phyloP scores from a whole-genome alignment of 2,797 vertebrate genomes.

The Pterois miles region DNA sequence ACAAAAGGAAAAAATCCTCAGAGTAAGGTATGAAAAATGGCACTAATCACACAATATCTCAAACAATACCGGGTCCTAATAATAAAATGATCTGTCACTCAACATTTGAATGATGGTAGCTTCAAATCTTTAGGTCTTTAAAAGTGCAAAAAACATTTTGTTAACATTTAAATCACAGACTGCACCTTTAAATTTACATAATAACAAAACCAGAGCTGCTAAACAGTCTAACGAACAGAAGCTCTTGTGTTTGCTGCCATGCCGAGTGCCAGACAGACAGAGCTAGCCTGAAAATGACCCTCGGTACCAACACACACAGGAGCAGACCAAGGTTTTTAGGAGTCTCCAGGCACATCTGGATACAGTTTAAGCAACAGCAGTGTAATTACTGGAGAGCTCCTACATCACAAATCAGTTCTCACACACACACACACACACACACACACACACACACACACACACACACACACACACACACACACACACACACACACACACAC shows the following conservation, averaged over 20 bases:
- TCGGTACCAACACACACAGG: background rate
- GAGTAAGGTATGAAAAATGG: background rate
- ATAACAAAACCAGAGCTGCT: background rate
- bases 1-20: background rate
- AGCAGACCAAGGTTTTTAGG: background rate
- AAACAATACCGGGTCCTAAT: background rate
- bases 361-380: conserved; percentile 44
- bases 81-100: background rate
- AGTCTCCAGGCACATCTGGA: conserved; percentile 50
- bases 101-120: too few species aligned
- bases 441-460: background rate
- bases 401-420: conserved; percentile 30
- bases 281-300: conserved; percentile 18
- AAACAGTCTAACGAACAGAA: background rate
- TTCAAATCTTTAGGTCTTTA: background rate
- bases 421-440: background rate
- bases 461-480: background rate
- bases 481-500: background rate
- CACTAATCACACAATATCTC: background rate
- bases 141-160: background rate
- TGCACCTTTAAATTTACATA: background rate
- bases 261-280: conserved; percentile 10
- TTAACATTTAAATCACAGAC: background rate
- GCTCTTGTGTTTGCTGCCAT: conserved; percentile 6
- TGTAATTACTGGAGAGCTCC: conserved; percentile 33